phyloP scores from a whole-genome alignment of 2,113 vertebrate genomes.

The Elgaria multicarinata region DNA sequence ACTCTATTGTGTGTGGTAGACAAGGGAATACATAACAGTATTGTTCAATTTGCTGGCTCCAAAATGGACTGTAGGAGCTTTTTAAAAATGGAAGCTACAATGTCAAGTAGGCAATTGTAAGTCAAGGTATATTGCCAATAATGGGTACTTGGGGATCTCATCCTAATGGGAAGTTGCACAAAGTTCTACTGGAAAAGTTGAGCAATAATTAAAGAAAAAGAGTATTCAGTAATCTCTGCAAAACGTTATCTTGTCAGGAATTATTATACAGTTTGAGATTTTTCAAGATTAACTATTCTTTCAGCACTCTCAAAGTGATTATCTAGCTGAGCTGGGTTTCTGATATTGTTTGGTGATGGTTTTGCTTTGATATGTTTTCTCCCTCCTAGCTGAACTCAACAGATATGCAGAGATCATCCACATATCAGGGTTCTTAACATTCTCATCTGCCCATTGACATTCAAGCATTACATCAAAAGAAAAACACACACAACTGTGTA shows the following conservation, averaged over 20 bases:
- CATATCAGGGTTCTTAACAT: background rate
- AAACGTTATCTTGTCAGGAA: background rate
- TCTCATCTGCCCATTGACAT: background rate
- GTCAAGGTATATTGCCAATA: background rate
- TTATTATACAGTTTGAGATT: background rate
- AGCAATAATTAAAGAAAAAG: background rate
- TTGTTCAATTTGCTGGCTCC: background rate
- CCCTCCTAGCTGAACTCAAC: background rate
- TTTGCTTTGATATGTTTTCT: background rate
- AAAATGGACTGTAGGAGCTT: background rate
- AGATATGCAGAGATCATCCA: conserved; percentile 1
- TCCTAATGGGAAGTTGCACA: background rate
- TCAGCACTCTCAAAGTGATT: background rate
- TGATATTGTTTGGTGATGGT: background rate
- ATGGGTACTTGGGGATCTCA: background rate
- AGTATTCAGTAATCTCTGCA: background rate
- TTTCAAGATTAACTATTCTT: background rate
- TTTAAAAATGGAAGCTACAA: background rate
- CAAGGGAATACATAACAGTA: background rate
- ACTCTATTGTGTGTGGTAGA: background rate
- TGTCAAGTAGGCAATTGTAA: background rate
- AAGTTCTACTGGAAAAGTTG: background rate
- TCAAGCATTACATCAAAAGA: background rate
- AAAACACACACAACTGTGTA: background rate
- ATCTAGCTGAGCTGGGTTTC: background rate